These are phyloP conservation scores for Papilio polytes DNA, from an alignment of 1,140 invertebrate genomes.

Conservation along the genomic window DNA sequence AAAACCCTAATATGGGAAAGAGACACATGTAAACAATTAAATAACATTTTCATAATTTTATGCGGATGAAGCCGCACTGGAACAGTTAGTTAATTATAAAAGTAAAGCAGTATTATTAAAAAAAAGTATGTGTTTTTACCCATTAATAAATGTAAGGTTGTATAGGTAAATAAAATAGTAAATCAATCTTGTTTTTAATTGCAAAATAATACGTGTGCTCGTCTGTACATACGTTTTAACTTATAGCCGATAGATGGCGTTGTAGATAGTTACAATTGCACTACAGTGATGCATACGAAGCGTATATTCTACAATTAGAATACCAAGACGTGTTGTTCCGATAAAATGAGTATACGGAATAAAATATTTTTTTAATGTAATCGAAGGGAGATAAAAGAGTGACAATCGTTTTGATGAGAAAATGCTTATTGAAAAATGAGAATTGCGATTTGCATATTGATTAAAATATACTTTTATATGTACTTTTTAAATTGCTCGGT, in stretches of 20 bases:
- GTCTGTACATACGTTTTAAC: background rate
- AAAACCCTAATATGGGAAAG: no score
- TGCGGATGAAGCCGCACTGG: no score
- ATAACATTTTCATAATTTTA: no score
- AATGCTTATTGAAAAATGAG: background rate
- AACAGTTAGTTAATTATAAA: no score
- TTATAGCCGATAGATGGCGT: conserved; percentile 20
- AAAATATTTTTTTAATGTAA: background rate
- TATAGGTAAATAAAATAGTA: background rate
- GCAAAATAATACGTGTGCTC: background rate
- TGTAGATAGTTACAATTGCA: conserved; percentile 14
- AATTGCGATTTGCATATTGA: background rate
- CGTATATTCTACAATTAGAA: background rate
- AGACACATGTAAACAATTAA: no score
- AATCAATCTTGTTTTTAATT: background rate
- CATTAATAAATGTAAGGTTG: no score
- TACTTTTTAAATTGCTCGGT: background rate
- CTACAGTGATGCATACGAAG: background rate
- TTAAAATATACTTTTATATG: no score
- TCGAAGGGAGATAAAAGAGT: background rate
- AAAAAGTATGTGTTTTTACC: no score
- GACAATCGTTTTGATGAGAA: background rate
- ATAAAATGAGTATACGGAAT: background rate
- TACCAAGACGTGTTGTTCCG: background rate
- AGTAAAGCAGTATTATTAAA: no score